Percentiles rank a stretch among this genome's conserved stretches.
Conservation (phyloP, 2,797 vertebrate species). For the Clarias laeviceps region DNA sequence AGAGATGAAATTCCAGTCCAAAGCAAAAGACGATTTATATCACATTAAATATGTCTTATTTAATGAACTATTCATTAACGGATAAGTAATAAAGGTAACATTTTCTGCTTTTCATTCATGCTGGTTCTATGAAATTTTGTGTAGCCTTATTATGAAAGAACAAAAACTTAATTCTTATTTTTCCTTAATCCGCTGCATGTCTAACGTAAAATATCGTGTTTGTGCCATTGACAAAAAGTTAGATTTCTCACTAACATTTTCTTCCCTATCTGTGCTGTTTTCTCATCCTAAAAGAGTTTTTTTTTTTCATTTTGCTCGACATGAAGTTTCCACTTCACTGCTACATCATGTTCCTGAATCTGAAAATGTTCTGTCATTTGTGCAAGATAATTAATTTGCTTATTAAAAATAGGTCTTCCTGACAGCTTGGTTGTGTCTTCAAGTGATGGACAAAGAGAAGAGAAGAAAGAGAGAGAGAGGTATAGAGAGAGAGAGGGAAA, state of each 20-base stretch:
- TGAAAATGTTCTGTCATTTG: conserved; percentile 13
- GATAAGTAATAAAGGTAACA: not conserved
- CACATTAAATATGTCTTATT: not conserved
- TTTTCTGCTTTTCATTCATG: not conserved
- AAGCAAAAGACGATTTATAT: not conserved
- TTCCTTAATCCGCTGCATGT: too few species aligned
- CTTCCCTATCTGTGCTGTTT: not conserved
- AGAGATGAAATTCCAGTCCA: not conserved
- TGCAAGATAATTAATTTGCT: conserved; percentile 8
- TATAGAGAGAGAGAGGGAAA: too few species aligned
- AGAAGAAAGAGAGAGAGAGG: too few species aligned
- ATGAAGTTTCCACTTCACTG: not conserved
- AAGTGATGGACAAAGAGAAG: not conserved
- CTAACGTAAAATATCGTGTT: not conserved
- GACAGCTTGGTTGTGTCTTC: not conserved
- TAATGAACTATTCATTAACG: not conserved
- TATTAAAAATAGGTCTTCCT: conserved; percentile 2
- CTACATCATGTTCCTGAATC: not conserved
- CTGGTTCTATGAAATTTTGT: not conserved
- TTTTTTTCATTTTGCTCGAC: not conserved
- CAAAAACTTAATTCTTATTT: too few species aligned
- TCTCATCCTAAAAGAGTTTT: not conserved
- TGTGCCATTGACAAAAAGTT: not conserved
- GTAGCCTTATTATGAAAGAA: too few species aligned
- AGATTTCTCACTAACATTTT: not conserved